A percentile compares a stretch with the other conserved stretches of the same genome.
phyloP scores from a whole-genome alignment of 2,888 invertebrate genomes.

The Steromphala cineraria region DNA sequence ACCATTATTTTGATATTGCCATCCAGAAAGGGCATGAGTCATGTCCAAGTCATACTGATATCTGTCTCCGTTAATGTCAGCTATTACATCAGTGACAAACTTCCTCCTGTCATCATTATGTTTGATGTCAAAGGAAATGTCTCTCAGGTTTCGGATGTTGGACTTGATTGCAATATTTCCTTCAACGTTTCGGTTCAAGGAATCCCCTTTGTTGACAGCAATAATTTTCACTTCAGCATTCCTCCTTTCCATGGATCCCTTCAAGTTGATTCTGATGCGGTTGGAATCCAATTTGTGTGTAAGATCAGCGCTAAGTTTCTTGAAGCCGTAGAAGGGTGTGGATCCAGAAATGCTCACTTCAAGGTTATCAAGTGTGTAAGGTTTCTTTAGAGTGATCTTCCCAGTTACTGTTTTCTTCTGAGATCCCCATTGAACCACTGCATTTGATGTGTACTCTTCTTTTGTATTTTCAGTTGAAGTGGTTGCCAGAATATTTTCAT shows the following conservation, averaged over 20 bases:
- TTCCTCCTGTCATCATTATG: constrained; percentile 38
- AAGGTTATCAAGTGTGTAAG: constrained; percentile 42
- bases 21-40: constrained; percentile 37
- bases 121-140: constrained; percentile 9
- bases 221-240: background rate
- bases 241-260: background rate
- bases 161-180: constrained; percentile 49
- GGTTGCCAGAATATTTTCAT: background rate
- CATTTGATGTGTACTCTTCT: background rate
- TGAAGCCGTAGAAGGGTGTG: constrained; percentile 50
- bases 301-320: constrained; percentile 30
- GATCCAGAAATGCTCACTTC: constrained; percentile 42
- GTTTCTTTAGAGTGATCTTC: constrained; percentile 27
- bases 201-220: background rate
- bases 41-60: constrained; percentile 43
- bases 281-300: background rate
- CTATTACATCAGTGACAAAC: constrained; percentile 10
- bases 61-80: constrained; percentile 33
- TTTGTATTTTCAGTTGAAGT: background rate
- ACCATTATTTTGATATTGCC: constrained; percentile 49
- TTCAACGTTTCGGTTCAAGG: constrained; percentile 32
- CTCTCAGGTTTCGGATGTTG: constrained; percentile 25
- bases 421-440: background rate
- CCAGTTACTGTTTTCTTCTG: background rate
- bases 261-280: background rate